Percentiles rank a stretch among this genome's conserved stretches.
Conservation (phyloP, 1,140 invertebrate genomes). For the Lasioglossum baleicum region DNA sequence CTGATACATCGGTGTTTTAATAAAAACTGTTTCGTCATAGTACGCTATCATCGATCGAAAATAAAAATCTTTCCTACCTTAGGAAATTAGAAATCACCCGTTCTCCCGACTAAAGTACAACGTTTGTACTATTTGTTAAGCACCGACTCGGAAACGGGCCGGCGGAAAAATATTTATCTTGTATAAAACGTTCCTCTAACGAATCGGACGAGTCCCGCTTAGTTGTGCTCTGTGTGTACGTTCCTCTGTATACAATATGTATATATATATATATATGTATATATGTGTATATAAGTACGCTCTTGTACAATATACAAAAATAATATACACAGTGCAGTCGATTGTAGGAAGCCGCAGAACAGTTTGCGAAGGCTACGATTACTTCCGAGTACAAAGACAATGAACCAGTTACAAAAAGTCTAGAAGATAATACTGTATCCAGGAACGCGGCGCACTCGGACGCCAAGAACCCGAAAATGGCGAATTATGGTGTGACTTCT, state of each 20-base stretch:
- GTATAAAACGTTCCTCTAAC: neutral
- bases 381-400: neutral
- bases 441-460: neutral
- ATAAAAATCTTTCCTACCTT: neutral
- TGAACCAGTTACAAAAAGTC: neutral
- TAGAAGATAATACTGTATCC: slow-evolving; percentile 51
- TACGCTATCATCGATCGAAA: no score
- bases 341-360: neutral
- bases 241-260: no score
- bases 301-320: slow-evolving; percentile 8
- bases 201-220: neutral
- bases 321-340: neutral
- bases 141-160: neutral
- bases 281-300: no score
- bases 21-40: slow-evolving; percentile 4
- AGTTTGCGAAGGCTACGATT: neutral
- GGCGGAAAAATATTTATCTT: neutral
- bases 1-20: slow-evolving; percentile 13
- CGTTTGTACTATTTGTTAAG: neutral
- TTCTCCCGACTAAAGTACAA: neutral
- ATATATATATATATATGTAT: no score
- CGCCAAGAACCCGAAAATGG: neutral
- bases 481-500: neutral
- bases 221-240: neutral
- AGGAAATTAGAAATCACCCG: neutral